These are phyloP conservation scores for Popillia japonica DNA, from an alignment of 1,140 invertebrate genomes.

Conservation along the genomic window DNA sequence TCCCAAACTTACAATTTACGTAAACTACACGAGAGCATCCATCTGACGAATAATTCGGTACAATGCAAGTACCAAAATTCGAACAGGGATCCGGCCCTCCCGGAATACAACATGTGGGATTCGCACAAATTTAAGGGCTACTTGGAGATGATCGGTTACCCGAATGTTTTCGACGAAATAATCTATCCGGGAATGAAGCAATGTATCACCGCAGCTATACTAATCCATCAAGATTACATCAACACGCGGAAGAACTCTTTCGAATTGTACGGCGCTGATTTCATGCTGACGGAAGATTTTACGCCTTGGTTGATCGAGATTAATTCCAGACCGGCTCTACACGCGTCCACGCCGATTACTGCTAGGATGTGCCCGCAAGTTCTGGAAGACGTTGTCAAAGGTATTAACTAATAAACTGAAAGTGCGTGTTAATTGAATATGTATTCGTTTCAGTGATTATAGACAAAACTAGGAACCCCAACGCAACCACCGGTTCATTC, in stretches of 20 bases:
- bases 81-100: constrained; percentile 70
- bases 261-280: constrained; percentile 93
- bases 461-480: constrained; percentile 63
- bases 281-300: constrained; percentile 86
- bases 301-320: constrained; percentile 93
- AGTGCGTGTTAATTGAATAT: too few species aligned
- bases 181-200: constrained; percentile 90
- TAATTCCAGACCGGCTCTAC: constrained; percentile 88
- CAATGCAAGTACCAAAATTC: constrained; percentile 83
- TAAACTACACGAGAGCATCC: constrained; percentile 87
- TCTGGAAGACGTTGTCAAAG: constrained; percentile 88
- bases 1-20: constrained; percentile 85
- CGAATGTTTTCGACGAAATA: constrained; percentile 67
- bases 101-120: constrained; percentile 87
- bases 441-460: constrained; percentile 63
- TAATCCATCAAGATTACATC: constrained; percentile 79
- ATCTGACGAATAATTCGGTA: constrained; percentile 91
- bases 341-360: constrained; percentile 83
- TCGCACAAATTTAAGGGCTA: constrained; percentile 78
- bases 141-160: constrained; percentile 55
- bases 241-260: constrained; percentile 81
- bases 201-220: constrained; percentile 80
- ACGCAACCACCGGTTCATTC: constrained; percentile 66
- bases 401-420: constrained; percentile 59
- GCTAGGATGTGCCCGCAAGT: constrained; percentile 81